Evolutionary conservation across 1,140 invertebrate genomes (phyloP), one percentile per base, ranked within the genome.

Genomic region (Oreohelix idahoensis): DNA sequence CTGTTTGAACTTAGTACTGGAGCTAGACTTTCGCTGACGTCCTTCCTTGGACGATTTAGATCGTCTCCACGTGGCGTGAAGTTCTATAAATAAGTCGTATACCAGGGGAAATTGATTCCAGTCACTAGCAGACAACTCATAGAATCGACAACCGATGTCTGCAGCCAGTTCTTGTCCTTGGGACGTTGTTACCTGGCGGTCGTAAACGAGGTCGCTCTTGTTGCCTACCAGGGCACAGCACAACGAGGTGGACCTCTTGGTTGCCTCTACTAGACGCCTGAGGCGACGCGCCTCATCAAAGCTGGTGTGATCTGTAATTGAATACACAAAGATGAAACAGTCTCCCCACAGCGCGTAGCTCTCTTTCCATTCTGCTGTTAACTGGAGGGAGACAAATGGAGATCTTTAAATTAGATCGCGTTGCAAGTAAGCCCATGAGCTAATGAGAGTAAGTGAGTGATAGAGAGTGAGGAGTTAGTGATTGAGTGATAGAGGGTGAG

Each of bases 181-280:
- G 0, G 95, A 96, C 93, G 94, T 94, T 88, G 95, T 96, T 79
- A 98, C 96, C 94, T 98, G 96, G 87, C 97, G 93, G 74, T 98
- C 93, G 92, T 98, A 97, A 45, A 97, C 96, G 95, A 98, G 96
- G 89, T 98, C 97, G 13, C 95, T 96, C 93, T 98, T 98, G 90
- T 98, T 98, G 29, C 95, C 97, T 20, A 97, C 96, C 76, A 97
- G 91, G 35, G 96, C 95, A 11, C 97, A 94, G 89, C 86, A 82
- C 38, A 88, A 69, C 69, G 82, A 83, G 23, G 95, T 92, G 85
- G 95, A 94, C 79, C 95, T 94, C 87, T 95, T 93, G 36, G 95
- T 92, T 87, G 96, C 96, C 89, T 90, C 89, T 95, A 96, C 85
- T 88, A 96, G 96, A 88, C 95, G 95, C 84, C 96, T 96, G 69